These are phyloP conservation scores for Hoplostethus atlanticus DNA, from an alignment of 2,797 vertebrate species.

Conservation along the genomic window DNA sequence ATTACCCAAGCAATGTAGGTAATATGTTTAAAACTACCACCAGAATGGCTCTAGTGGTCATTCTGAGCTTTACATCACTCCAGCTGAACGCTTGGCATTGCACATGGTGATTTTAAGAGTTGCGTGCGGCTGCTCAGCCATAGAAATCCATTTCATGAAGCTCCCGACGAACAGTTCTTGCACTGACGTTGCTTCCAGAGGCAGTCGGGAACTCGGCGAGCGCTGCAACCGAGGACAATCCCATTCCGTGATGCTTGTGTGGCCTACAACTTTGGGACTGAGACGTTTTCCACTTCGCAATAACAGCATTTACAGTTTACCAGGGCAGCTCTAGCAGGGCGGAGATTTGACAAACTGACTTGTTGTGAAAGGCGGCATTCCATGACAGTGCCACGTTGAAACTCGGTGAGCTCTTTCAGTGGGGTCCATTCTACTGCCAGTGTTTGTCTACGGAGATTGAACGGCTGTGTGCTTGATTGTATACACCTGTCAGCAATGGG, in stretches of 20 bases:
- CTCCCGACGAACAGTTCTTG: too few relatives aligned
- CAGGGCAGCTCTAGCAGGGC: constrained; percentile 9
- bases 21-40: too few relatives aligned
- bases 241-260: constrained; percentile 34
- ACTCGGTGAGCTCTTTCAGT: background rate
- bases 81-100: too few relatives aligned
- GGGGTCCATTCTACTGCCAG: background rate
- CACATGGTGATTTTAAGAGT: too few relatives aligned
- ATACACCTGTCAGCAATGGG: background rate
- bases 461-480: background rate
- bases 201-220: too few relatives aligned
- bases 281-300: constrained; percentile 56
- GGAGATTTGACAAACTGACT: constrained; percentile 18
- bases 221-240: too few relatives aligned
- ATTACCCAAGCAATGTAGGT: too few relatives aligned
- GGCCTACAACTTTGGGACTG: constrained; percentile 27
- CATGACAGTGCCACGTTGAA: background rate
- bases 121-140: too few relatives aligned
- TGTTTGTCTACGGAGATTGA: background rate
- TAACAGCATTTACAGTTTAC: constrained; percentile 27
- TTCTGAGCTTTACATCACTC: too few relatives aligned
- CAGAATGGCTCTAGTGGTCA: too few relatives aligned
- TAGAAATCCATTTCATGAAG: too few relatives aligned
- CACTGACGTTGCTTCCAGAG: too few relatives aligned
- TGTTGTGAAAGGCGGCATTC: background rate